These are phyloP conservation scores for Microplitis manilae DNA, from an alignment of 2,888 invertebrate genomes.

Conservation along the genomic window DNA sequence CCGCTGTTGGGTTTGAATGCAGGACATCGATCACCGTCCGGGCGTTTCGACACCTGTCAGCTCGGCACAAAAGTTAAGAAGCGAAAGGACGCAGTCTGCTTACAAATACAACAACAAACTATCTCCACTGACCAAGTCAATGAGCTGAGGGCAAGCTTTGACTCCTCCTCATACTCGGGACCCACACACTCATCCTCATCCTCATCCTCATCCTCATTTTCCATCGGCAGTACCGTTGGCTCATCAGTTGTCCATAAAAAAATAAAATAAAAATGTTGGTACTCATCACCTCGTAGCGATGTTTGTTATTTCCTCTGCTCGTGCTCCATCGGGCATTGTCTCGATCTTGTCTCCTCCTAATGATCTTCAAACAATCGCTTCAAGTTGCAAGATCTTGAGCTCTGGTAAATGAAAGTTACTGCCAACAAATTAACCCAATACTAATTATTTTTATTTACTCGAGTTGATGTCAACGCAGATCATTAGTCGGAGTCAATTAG, in stretches of 20 bases:
- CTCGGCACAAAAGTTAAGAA: background rate
- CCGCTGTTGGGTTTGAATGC: constrained; percentile 17
- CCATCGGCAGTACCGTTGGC: background rate
- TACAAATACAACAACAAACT: constrained; percentile 21
- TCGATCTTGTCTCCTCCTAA: constrained; percentile 9
- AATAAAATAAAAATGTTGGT: background rate
- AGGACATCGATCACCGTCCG: constrained; percentile 45
- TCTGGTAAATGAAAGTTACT: too few species aligned
- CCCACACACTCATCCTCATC: constrained; percentile 10
- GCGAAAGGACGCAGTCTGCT: background rate
- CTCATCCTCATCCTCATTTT: background rate
- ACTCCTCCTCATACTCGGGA: background rate
- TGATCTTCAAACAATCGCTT: constrained; percentile 34
- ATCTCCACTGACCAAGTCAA: background rate
- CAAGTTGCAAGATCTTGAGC: too few species aligned
- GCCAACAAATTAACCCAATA: too few species aligned
- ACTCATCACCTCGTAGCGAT: constrained; percentile 6
- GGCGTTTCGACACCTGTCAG: constrained; percentile 50
- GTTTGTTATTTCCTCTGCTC: background rate
- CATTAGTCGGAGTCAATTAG: constrained; percentile 13
- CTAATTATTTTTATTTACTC: background rate
- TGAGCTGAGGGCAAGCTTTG: too few species aligned
- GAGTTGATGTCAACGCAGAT: background rate
- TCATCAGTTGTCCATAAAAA: background rate
- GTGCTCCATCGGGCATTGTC: constrained; percentile 22